Evolutionary conservation across 2,797 vertebrate genomes (phyloP).

Genomic region (Xenentodon cancila): DNA sequence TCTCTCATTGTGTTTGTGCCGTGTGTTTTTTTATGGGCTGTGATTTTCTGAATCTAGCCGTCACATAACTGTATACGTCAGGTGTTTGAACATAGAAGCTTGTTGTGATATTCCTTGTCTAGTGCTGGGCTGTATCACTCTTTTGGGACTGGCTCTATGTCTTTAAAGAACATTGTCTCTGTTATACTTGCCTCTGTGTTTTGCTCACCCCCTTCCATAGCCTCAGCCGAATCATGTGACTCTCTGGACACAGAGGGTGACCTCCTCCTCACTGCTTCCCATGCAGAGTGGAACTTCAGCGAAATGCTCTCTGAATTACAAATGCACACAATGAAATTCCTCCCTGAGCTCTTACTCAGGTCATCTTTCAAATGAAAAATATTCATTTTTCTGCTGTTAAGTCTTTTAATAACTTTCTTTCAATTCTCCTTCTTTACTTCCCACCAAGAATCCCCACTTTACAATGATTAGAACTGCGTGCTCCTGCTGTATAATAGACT

Average conservation of each 20-base stretch:
- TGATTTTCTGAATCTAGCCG: slow-evolving; percentile 15
- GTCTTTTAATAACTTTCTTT: too few species aligned
- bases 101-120: slow-evolving; percentile 21
- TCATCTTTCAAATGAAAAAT: slow-evolving; percentile 12
- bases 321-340: slow-evolving; percentile 26
- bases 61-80: slow-evolving; percentile 16
- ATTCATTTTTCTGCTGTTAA: neutral
- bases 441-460: neutral
- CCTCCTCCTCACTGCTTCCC: slow-evolving; percentile 60
- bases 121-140: slow-evolving; percentile 24
- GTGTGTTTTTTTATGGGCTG: slow-evolving; percentile 25
- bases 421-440: neutral
- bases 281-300: slow-evolving; percentile 56
- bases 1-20: slow-evolving; percentile 32
- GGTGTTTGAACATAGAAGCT: slow-evolving; percentile 31
- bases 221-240: slow-evolving; percentile 63
- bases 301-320: slow-evolving; percentile 61
- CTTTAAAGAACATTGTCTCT: slow-evolving; percentile 45
- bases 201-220: slow-evolving; percentile 10
- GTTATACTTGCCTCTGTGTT: slow-evolving; percentile 32
- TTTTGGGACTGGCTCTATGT: slow-evolving; percentile 24
- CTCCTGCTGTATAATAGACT: neutral
- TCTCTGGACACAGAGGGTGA: slow-evolving; percentile 61
- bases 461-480: neutral
- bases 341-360: slow-evolving; percentile 15